Evolutionary conservation across 2,888 invertebrate genomes (phyloP).

Genomic region (Aporophyla lueneburgensis): DNA sequence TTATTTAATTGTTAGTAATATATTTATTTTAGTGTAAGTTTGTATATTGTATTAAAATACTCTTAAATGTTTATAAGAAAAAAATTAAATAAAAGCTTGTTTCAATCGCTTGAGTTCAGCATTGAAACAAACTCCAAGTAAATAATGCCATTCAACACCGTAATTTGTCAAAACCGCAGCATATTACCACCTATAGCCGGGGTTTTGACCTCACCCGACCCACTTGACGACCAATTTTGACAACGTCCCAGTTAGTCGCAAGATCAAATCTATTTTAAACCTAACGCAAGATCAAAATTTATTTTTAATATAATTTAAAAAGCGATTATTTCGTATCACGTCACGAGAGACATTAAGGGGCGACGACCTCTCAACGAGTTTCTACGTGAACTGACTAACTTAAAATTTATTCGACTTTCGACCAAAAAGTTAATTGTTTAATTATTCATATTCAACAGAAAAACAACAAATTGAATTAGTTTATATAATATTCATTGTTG

Average conservation of each 20-base stretch:
- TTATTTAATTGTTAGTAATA: neutral
- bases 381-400: slow-evolving; percentile 54
- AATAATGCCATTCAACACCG: neutral
- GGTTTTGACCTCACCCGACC: neutral
- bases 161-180: neutral
- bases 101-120: neutral
- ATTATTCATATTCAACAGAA: slow-evolving; percentile 46
- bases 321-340: slow-evolving; percentile 46
- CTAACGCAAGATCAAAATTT: slow-evolving; percentile 12
- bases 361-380: slow-evolving; percentile 20
- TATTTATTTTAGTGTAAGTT: neutral
- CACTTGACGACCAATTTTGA: neutral
- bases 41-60: too few species aligned
- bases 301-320: slow-evolving; percentile 39
- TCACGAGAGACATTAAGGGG: slow-evolving; percentile 15
- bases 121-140: neutral
- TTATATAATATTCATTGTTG: slow-evolving; percentile 16
- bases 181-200: neutral
- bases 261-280: slow-evolving; percentile 14
- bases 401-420: slow-evolving; percentile 46
- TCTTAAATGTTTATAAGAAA: too few species aligned
- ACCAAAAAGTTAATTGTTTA: slow-evolving; percentile 48
- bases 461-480: slow-evolving; percentile 47
- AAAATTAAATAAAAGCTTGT: too few species aligned
- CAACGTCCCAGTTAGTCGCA: neutral